Evolutionary conservation across 2,797 vertebrate genomes (phyloP).

Genomic region (Peromyscus eremicus): DNA sequence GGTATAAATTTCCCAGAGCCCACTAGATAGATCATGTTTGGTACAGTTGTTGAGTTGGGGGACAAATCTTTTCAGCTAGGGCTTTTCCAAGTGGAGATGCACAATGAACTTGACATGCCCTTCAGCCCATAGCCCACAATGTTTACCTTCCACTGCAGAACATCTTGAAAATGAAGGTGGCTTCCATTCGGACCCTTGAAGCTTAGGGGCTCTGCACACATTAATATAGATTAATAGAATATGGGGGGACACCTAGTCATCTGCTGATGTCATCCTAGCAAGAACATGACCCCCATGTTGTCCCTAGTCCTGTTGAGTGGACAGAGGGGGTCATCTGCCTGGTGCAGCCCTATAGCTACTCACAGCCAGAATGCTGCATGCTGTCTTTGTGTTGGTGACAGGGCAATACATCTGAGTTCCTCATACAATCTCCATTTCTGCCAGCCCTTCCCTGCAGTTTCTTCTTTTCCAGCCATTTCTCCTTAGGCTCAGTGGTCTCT

Average conservation of each 20-base stretch:
- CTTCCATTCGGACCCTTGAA: neutral
- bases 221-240: neutral
- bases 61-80: neutral
- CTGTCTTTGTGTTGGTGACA: rapidly evolving
- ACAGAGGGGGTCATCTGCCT: neutral
- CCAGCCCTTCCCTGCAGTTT: neutral
- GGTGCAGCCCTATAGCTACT: rapidly evolving
- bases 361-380: rapidly evolving
- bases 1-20: neutral
- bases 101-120: rapidly evolving
- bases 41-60: neutral
- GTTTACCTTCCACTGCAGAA: neutral
- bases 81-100: neutral
- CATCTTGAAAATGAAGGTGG: rapidly evolving
- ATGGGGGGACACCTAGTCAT: neutral
- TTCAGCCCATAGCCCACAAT: neutral
- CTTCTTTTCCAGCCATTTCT: constrained; percentile 21
- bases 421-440: neutral
- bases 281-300: neutral
- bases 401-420: neutral
- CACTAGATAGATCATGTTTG: neutral
- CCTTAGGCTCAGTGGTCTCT: neutral
- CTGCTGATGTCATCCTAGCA: neutral
- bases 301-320: neutral
- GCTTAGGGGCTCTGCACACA: neutral